Conservation (phyloP, 2,113 vertebrate genomes). For the Cyprinodon brontotheroides region DNA sequence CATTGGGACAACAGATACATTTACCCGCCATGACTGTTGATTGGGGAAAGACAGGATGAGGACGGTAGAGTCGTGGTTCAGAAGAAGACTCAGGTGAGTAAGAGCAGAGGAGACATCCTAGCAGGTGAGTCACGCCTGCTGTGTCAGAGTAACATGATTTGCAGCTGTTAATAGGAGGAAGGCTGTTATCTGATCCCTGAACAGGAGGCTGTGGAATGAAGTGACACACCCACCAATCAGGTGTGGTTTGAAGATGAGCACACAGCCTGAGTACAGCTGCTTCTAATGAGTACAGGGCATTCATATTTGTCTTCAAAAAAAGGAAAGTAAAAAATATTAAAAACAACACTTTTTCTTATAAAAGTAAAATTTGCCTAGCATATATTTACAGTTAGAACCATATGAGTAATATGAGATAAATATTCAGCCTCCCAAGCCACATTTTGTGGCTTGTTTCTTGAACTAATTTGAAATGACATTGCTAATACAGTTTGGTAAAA, state of each 20-base stretch:
- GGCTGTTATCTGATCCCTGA: constrained; percentile 39
- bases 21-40: constrained; percentile 50
- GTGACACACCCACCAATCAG: constrained; percentile 19
- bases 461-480: too few species aligned
- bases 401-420: too few species aligned
- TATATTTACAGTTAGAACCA: too few species aligned
- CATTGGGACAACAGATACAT: constrained; percentile 38
- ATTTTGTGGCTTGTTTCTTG: too few species aligned
- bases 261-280: too few species aligned
- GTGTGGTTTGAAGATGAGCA: constrained; percentile 5
- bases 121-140: not conserved
- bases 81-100: not conserved
- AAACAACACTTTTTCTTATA: too few species aligned
- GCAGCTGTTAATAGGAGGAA: not conserved
- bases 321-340: too few species aligned
- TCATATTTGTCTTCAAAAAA: not conserved
- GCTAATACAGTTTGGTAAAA: too few species aligned
- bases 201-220: constrained; percentile 30
- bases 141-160: constrained; percentile 9
- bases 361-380: too few species aligned
- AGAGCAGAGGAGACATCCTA: constrained; percentile 11
- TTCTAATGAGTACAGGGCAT: not conserved
- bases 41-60: not conserved
- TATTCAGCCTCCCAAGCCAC: too few species aligned
- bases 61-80: not conserved